phyloP scores from a whole-genome alignment of 2,113 vertebrate species.

The Reinhardtius hippoglossoides region DNA sequence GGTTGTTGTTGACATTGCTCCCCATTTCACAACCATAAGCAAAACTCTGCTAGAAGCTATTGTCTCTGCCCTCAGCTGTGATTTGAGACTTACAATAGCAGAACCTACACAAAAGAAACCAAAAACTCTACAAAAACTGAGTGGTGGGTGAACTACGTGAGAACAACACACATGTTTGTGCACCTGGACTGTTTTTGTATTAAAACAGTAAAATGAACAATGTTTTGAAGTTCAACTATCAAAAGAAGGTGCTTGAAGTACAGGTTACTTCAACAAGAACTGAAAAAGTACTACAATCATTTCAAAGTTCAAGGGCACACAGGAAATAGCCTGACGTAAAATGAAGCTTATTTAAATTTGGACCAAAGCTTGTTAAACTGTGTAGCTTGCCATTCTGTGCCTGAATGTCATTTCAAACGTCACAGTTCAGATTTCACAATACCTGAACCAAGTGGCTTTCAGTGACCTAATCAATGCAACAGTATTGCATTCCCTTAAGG shows the following conservation, averaged over 20 bases:
- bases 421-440: constrained; percentile 27
- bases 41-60: constrained; percentile 32
- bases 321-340: too few relatives aligned
- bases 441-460: constrained; percentile 31
- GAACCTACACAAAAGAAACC: constrained; percentile 33
- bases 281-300: constrained; percentile 38
- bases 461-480: constrained; percentile 28
- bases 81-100: constrained; percentile 36
- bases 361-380: constrained; percentile 18
- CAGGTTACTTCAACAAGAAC: constrained; percentile 21
- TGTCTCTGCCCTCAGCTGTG: constrained; percentile 27
- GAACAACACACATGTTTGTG: constrained; percentile 12
- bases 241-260: constrained; percentile 45
- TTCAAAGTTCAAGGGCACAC: neutral
- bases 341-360: too few relatives aligned
- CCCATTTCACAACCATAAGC: constrained; percentile 35
- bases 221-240: neutral
- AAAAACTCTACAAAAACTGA: constrained; percentile 15
- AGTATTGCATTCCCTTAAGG: constrained; percentile 20
- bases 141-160: neutral
- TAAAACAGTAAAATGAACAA: constrained; percentile 3
- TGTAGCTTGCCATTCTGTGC: constrained; percentile 8
- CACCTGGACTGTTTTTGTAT: constrained; percentile 15
- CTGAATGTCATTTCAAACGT: constrained; percentile 19
- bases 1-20: constrained; percentile 27